Base-by-base conservation (phyloP, 2,888 invertebrate genomes). In the Lasioglossum calceatum region DNA sequence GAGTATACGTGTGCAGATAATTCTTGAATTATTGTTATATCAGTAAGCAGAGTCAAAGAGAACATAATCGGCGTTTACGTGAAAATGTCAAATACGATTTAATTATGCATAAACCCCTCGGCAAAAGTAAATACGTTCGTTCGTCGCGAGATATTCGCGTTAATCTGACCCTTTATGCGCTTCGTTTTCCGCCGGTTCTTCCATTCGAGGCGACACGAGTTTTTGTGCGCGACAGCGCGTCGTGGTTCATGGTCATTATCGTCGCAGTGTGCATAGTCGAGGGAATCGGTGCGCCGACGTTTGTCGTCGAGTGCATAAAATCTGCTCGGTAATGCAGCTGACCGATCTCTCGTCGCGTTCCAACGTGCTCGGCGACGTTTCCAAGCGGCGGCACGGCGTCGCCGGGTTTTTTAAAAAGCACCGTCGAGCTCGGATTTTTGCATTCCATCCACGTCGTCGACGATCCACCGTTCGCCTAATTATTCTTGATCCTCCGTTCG, bases 181-280 rank as follows among this genome's bases (percentile, higher is more conserved):
- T 39, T 27, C n/a, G 42, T 84, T 81, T 73, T 5, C 39, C 44
- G 19, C 72, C 61, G 67, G 71, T 76, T 73, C 78, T 58, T 70
- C 79, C 77, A 72, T 84, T 87, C 14, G 73, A 16, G 70, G 75
- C 50, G 64, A 83, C 71, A 39, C 67, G 39, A 58, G 72, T 86
- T 83, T 84, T 85, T 77, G 58, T 70, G 58, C 75, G 75, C 58
- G 54, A 12, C 76, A 23, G 16, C 39, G 76, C 12, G 50, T 42
- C 44, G 64, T 71, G 0, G 27, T 89, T 87, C 87, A 89, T 82
- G 86, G 84, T 85, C 80, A 85, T 88, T 88, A 88, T 80, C 88
- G 76, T 80, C 75, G 72, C 79, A 71, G 27, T 2, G 67, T 67
- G 44, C 64, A 70, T 54, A 58, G 61, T 50, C 50, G 54, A 64